Evolutionary conservation across 2,797 vertebrate species (phyloP).

Genomic region (Falco rusticolus): DNA sequence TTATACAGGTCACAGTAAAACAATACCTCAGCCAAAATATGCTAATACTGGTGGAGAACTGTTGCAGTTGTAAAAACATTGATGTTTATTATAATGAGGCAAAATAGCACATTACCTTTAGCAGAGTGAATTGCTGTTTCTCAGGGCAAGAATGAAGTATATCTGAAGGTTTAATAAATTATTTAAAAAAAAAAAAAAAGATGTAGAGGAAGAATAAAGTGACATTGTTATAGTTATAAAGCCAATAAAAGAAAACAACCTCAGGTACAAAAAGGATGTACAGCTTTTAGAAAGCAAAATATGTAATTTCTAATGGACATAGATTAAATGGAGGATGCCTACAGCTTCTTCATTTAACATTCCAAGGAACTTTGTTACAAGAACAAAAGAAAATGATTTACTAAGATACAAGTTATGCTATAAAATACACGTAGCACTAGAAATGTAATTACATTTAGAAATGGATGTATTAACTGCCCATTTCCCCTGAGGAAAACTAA

Average conservation of each 20-base stretch:
- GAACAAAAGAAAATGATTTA: conserved; percentile 39
- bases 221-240: not conserved
- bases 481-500: conserved; percentile 28
- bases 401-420: not conserved
- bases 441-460: conserved; percentile 53
- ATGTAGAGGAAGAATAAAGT: not conserved
- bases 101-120: conserved; percentile 79
- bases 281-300: conserved; percentile 28
- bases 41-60: conserved; percentile 88
- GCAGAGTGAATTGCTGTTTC: conserved; percentile 60
- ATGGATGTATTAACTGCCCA: not conserved
- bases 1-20: conserved; percentile 99
- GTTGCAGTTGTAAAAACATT: conserved; percentile 81
- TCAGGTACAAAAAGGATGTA: not conserved
- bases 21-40: conserved; percentile 93
- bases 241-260: not conserved
- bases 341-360: conserved; percentile 1
- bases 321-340: conserved; percentile 19
- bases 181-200: not conserved
- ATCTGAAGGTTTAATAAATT: conserved; percentile 22
- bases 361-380: conserved; percentile 10
- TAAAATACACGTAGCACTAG: not conserved
- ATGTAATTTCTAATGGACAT: not conserved
- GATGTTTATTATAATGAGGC: conserved; percentile 79
- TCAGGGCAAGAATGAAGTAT: not conserved